phyloP scores from a whole-genome alignment of 2,797 vertebrate genomes.

The Benthosema pterotum region DNA sequence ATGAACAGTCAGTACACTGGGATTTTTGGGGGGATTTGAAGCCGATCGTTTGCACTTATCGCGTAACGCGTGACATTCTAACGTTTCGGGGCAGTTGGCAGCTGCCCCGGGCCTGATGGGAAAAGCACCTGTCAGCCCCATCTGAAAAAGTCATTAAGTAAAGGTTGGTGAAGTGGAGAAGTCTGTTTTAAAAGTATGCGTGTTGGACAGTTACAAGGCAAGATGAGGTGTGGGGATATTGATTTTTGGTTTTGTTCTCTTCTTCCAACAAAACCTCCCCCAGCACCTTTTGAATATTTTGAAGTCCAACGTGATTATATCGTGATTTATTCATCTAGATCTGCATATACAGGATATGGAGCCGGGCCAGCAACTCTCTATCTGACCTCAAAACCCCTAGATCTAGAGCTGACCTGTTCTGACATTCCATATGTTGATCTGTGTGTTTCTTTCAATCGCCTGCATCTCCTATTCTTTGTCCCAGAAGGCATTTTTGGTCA shows the following conservation, averaged over 20 bases:
- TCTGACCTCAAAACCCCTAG: too few relatives aligned
- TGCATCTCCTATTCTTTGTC: too few relatives aligned
- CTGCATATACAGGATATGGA: too few relatives aligned
- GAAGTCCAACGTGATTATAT: conserved; percentile 4
- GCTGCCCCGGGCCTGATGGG: conserved; percentile 47
- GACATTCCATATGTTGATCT: too few relatives aligned
- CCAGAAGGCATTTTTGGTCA: too few relatives aligned
- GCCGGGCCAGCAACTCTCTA: too few relatives aligned
- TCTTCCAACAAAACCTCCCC: conserved; percentile 47
- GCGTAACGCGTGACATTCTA: conserved; percentile 38
- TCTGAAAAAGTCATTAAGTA: conserved; percentile 63
- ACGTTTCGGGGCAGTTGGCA: conserved; percentile 43
- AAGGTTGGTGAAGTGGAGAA: conserved; percentile 34
- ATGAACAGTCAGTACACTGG: not conserved
- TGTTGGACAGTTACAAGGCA: conserved; percentile 55
- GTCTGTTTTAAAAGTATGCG: conserved; percentile 27
- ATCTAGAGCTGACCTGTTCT: too few relatives aligned
- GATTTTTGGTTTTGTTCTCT: conserved; percentile 63
- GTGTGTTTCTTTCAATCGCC: too few relatives aligned
- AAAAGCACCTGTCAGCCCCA: conserved; percentile 65
- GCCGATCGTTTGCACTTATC: conserved; percentile 15
- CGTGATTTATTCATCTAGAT: too few relatives aligned
- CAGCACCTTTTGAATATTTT: conserved; percentile 42
- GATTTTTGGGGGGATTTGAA: conserved; percentile 18
- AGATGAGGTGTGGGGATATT: conserved; percentile 47